A percentile compares a stretch with the other conserved stretches of the same genome.
phyloP scores from a whole-genome alignment of 1,140 invertebrate genomes.

The Orchesella cincta region DNA sequence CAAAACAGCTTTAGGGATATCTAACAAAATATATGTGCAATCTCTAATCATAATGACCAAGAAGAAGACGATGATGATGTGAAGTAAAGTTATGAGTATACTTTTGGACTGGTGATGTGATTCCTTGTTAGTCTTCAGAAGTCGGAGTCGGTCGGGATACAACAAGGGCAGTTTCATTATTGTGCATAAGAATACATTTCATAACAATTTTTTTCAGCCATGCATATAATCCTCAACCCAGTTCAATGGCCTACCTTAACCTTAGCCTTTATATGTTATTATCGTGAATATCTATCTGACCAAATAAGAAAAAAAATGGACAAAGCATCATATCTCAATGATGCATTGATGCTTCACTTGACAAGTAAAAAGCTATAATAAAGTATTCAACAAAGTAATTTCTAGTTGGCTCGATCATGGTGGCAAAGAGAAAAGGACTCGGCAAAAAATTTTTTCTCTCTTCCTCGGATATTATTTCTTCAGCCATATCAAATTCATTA shows the following conservation, averaged over 20 bases:
- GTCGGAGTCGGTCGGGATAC: too few species aligned
- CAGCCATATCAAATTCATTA: conserved; percentile 20
- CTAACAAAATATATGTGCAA: too few species aligned
- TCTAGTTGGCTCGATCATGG: neutral
- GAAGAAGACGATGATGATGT: too few species aligned
- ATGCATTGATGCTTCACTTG: conserved; percentile 6
- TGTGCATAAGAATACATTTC: neutral
- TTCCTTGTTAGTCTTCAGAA: too few species aligned
- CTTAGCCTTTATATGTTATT: neutral
- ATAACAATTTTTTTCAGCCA: neutral
- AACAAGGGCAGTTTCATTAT: too few species aligned
- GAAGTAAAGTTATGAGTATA: too few species aligned
- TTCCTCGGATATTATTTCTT: conserved; percentile 2
- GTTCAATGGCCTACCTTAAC: neutral
- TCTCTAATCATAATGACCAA: too few species aligned
- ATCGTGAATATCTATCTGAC: neutral
- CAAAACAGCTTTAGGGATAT: too few species aligned
- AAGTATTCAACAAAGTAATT: neutral
- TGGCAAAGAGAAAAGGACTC: neutral
- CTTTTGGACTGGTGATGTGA: too few species aligned
- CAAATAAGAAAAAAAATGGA: neutral
- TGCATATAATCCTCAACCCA: neutral
- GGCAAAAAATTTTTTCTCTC: neutral
- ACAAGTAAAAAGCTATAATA: neutral
- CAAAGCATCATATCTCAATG: too few species aligned